These are phyloP conservation scores for Drosophila pandora DNA, from an alignment of 1,140 invertebrate genomes.

Conservation along the genomic window DNA sequence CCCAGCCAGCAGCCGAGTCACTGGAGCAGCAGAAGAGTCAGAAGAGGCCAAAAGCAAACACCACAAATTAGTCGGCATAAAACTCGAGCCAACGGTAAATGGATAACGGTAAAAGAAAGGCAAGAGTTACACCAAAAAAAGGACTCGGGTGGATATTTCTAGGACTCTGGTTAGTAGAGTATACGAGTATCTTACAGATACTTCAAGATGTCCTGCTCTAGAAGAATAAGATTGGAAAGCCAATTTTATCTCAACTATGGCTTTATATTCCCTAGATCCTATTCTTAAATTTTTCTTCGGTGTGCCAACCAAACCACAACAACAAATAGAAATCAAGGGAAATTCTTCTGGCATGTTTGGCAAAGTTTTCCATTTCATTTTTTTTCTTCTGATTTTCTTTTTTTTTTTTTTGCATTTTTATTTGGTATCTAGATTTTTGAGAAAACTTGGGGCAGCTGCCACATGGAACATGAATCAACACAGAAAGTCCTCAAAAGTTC, in stretches of 20 bases:
- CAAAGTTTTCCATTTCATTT: conserved; percentile 54
- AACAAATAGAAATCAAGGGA: conserved; percentile 53
- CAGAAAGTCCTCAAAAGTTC: conserved; percentile 74
- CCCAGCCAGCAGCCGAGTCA: conserved; percentile 9
- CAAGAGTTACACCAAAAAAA: not conserved
- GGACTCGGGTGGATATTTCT: not conserved
- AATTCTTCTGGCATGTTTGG: conserved; percentile 38
- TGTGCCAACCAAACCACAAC: conserved; percentile 6
- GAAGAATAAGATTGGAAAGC: no score
- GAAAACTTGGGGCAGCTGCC: conserved; percentile 71
- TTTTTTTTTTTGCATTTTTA: conserved; percentile 1
- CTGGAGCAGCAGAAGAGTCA: conserved; percentile 28
- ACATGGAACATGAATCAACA: conserved; percentile 78
- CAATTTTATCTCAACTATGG: not conserved
- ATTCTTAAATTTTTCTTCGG: not conserved
- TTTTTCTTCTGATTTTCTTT: conserved; percentile 11
- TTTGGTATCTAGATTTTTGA: conserved; percentile 40
- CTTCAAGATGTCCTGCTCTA: no score
- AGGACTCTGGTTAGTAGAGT: not conserved
- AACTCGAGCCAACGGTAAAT: conserved; percentile 42
- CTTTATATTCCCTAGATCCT: not conserved
- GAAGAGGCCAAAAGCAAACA: conserved; percentile 73
- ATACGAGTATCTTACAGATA: no score
- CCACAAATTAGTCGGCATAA: conserved; percentile 76
- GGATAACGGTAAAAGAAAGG: conserved; percentile 17